phyloP scores from a whole-genome alignment of 2,797 vertebrate species.

The Gastrophryne carolinensis region DNA sequence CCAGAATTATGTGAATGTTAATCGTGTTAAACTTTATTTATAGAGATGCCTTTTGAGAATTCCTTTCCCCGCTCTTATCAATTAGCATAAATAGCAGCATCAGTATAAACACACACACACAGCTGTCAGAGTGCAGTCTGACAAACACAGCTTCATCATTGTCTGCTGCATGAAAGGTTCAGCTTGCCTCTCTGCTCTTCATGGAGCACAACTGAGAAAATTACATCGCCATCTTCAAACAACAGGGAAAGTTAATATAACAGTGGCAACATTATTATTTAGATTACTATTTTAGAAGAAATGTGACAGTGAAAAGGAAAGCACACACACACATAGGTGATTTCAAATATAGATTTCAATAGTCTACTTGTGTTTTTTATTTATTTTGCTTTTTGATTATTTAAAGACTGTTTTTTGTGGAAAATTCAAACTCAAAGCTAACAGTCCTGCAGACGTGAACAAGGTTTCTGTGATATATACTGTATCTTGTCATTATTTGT shows the following conservation, averaged over 20 bases:
- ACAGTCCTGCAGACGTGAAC: no score
- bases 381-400: background rate
- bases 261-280: slow-evolving; percentile 46
- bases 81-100: slow-evolving; percentile 53
- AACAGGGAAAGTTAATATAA: slow-evolving; percentile 44
- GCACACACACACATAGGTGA: slow-evolving; percentile 21
- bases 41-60: slow-evolving; percentile 53
- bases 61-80: slow-evolving; percentile 48
- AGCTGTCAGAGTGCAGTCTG: slow-evolving; percentile 48
- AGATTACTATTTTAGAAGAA: slow-evolving; percentile 41
- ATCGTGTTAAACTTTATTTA: slow-evolving; percentile 52
- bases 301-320: background rate
- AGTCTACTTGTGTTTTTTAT: no score
- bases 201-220: slow-evolving; percentile 35
- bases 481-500: no score
- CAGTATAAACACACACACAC: slow-evolving; percentile 52
- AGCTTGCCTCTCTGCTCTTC: slow-evolving; percentile 38
- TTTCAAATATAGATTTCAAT: slow-evolving; percentile 26
- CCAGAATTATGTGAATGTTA: slow-evolving; percentile 53
- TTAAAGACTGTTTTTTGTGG: no score
- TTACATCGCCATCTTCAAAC: slow-evolving; percentile 37
- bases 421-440: no score
- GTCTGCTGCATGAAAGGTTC: slow-evolving; percentile 31
- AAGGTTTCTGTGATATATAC: no score
- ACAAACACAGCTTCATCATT: slow-evolving; percentile 53